phyloP scores from a whole-genome alignment of 1,140 invertebrate species.

The Liolophura sinensis region DNA sequence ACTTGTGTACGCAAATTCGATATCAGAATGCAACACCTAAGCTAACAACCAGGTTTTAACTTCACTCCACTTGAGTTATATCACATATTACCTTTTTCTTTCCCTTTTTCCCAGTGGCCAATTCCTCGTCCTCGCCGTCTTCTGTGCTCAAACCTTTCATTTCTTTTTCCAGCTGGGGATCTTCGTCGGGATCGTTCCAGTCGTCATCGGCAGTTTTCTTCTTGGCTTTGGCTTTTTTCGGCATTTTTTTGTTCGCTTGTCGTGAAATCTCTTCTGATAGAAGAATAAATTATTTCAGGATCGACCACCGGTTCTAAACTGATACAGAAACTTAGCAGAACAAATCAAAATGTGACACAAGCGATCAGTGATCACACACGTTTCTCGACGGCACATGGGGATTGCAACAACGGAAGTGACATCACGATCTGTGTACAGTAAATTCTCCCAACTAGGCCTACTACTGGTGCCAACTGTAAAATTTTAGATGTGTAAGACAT shows the following conservation, averaged over 20 bases:
- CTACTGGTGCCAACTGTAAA: too few relatives aligned
- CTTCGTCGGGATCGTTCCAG: constrained; percentile 27
- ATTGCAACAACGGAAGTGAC: too few relatives aligned
- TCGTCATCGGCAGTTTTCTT: constrained; percentile 28
- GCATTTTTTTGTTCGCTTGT: constrained; percentile 19
- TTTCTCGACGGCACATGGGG: too few relatives aligned
- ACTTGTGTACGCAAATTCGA: not conserved
- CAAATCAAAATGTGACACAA: too few relatives aligned
- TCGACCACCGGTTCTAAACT: too few relatives aligned
- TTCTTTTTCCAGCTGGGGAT: constrained; percentile 20
- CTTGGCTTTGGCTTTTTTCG: constrained; percentile 28
- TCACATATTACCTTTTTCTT: not conserved
- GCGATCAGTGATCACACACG: too few relatives aligned
- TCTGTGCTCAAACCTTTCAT: constrained; percentile 23
- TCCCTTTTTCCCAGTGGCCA: constrained; percentile 3
- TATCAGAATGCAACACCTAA: not conserved
- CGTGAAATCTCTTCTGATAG: not conserved
- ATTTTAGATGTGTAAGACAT: too few relatives aligned
- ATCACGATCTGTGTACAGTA: too few relatives aligned
- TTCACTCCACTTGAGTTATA: not conserved
- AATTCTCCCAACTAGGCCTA: too few relatives aligned
- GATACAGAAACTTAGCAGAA: too few relatives aligned
- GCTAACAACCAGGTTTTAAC: not conserved
- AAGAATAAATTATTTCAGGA: too few relatives aligned
- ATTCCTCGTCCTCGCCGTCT: constrained; percentile 17